Evolutionary conservation across 92 coral and sea anemone genomes (phyloP), one percentile per base, ranked within the genome.

Genomic region (Porites rus): DNA sequence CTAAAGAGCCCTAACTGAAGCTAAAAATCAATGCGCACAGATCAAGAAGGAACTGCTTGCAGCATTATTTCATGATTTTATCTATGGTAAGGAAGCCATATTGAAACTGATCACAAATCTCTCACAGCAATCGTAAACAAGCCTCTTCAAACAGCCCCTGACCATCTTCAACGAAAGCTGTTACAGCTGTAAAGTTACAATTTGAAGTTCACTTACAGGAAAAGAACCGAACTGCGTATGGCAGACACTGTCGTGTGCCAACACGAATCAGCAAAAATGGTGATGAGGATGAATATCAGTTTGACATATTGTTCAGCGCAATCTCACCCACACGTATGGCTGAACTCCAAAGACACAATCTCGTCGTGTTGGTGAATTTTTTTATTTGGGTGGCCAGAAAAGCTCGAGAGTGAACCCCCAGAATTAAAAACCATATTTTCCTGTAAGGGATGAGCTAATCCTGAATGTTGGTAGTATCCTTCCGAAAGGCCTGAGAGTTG

Each of bases 81-180:
- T 77, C 24, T 79, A 71, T 59, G 85, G 84, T 67, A 21, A 60
- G 43, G 77, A 88, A 88, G 77, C 58, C 10, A 84, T 61, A 82
- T 82, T 14, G 92, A 88, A 68, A 83, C 84, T 14, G 88, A 75
- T 61, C 92, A 83, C 74, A 88, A 88, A 73, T 88, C 92, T 21
- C 66, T 88, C 3, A 82, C 78, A 21, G 79, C 74, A 69, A 88
- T 88, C 1, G 87, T 82, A n/a, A 83, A 76, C 69, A 88, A 75
- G 28, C 88, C 77, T 8, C 85, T 84, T 62, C 81, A 84, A 18
- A 56, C 38, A 63, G 81, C 88, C 7, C 81, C 88, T 8, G 88
- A 73, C 38, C 85, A 53, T 76, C 75, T 87, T 31, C 87, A 87
- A 56, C 76, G 64, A n/a, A 80, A 63, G 91, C 62, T 81, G 8